Evolutionary conservation across 2,888 invertebrate species (phyloP).

Genomic region (Drosophila prostipennis): DNA sequence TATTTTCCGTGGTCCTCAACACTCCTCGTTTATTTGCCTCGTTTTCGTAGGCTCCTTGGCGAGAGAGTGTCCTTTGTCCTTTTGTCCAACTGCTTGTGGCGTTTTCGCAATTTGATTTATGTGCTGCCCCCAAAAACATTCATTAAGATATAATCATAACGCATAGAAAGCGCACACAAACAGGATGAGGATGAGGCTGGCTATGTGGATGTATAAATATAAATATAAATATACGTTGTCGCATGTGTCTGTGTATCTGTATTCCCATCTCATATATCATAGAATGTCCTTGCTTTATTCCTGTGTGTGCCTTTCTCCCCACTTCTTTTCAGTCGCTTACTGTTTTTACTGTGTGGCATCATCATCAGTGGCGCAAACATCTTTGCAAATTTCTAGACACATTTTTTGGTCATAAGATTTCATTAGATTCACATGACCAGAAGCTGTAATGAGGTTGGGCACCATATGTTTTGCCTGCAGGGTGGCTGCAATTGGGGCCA

Average conservation of each 20-base stretch:
- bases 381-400: slow-evolving; percentile 34
- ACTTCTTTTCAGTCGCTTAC: slow-evolving; percentile 2
- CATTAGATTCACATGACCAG: slow-evolving; percentile 33
- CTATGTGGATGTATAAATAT: slow-evolving; percentile 8
- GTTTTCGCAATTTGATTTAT: slow-evolving; percentile 79
- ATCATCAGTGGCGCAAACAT: slow-evolving; percentile 39
- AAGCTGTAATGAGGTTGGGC: slow-evolving; percentile 30
- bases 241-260: slow-evolving; percentile 1
- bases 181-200: slow-evolving; percentile 3
- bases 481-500: slow-evolving; percentile 6
- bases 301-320: background rate
- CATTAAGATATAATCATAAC: slow-evolving; percentile 80
- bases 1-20: slow-evolving; percentile 17
- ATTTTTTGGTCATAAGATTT: slow-evolving; percentile 37
- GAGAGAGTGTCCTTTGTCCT: slow-evolving; percentile 29
- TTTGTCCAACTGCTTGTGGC: slow-evolving; percentile 71
- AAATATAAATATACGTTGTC: background rate
- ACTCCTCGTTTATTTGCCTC: slow-evolving; percentile 15
- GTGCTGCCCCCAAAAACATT: slow-evolving; percentile 72
- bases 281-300: slow-evolving; percentile 39
- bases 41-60: slow-evolving; percentile 33
- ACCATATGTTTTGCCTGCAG: slow-evolving; percentile 15
- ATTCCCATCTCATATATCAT: slow-evolving; percentile 43
- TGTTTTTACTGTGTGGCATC: slow-evolving; percentile 28
- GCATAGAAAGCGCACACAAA: slow-evolving; percentile 58